Conservation (phyloP, 2,797 vertebrate genomes). For the Neomorphus geoffroyi region DNA sequence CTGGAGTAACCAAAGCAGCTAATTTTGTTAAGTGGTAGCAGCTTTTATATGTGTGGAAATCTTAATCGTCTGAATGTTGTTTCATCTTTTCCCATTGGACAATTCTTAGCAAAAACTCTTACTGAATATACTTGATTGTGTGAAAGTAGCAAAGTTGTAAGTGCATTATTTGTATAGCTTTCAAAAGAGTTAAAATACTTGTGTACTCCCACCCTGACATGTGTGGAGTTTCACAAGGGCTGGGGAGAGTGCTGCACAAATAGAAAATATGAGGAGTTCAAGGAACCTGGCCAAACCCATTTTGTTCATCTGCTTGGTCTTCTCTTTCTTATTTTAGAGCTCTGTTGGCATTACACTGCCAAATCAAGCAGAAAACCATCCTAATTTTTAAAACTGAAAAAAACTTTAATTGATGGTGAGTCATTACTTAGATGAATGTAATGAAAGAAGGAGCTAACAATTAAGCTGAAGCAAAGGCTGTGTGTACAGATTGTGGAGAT, state of each 20-base stretch:
- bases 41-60: neutral
- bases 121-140: neutral
- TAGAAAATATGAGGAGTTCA: neutral
- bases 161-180: neutral
- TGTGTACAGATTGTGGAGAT: neutral
- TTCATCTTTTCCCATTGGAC: neutral
- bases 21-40: neutral
- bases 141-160: neutral
- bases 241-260: neutral
- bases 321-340: neutral
- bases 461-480: neutral
- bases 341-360: neutral
- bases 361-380: neutral
- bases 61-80: neutral
- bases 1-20: neutral
- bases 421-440: neutral
- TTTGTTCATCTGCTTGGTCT: neutral
- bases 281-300: neutral
- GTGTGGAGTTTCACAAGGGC: no score
- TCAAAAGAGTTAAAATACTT: neutral
- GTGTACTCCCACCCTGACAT: neutral
- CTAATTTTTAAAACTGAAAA: neutral
- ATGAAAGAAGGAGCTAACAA: neutral
- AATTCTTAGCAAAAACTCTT: neutral
- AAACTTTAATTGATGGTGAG: neutral